Conservation (phyloP, 2,888 invertebrate species). For the Endomychus coccineus region DNA sequence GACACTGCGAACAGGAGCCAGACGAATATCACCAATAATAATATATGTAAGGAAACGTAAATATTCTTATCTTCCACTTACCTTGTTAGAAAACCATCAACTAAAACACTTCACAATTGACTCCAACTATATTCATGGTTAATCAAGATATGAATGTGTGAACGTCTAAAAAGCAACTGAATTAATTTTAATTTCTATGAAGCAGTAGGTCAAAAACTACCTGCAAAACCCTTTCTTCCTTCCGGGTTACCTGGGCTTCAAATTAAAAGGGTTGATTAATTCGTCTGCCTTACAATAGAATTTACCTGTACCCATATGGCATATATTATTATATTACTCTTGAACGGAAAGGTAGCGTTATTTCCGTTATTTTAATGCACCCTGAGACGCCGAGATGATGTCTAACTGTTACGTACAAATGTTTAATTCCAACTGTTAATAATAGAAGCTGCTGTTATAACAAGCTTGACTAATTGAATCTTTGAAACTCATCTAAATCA, state of each 20-base stretch:
- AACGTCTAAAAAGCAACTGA: conserved; percentile 39
- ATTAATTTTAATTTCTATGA: conserved; percentile 36
- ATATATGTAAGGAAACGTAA: no score
- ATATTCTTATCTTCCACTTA: no score
- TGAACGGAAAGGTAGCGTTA: conserved; percentile 13
- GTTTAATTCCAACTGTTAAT: no score
- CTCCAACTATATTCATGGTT: neutral
- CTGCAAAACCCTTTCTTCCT: conserved; percentile 42
- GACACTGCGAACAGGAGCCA: no score
- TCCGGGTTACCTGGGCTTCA: conserved; percentile 38
- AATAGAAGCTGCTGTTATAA: no score
- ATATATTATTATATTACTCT: conserved; percentile 18
- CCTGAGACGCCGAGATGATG: neutral
- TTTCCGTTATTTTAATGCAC: conserved; percentile 15
- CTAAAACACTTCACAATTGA: neutral
- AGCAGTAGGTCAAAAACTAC: conserved; percentile 39
- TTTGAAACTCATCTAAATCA: no score
- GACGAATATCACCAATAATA: no score
- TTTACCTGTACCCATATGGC: conserved; percentile 43
- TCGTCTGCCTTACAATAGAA: conserved; percentile 23
- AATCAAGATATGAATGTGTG: conserved; percentile 34
- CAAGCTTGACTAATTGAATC: no score
- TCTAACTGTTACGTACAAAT: neutral
- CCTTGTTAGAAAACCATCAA: no score
- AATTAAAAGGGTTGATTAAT: conserved; percentile 18